These are phyloP conservation scores for Epizoanthus illoricatus DNA, from an alignment of 92 coral and sea anemone genomes.

Conservation along the genomic window DNA sequence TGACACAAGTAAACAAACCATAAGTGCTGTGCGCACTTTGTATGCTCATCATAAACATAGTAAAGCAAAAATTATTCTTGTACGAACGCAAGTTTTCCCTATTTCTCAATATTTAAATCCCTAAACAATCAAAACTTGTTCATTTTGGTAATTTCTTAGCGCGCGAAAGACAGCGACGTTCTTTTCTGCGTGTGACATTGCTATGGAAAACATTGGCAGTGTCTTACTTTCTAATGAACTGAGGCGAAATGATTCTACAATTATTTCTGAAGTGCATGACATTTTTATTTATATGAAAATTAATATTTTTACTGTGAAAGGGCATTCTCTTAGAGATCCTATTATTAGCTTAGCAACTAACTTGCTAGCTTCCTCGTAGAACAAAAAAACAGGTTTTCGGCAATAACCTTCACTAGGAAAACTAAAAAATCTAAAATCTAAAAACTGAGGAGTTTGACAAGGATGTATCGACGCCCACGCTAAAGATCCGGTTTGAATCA, in stretches of 20 bases:
- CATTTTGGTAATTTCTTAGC: conserved; percentile 17
- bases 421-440: neutral
- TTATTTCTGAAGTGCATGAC: conserved; percentile 1
- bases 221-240: conserved; percentile 18
- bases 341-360: conserved; percentile 23
- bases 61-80: neutral
- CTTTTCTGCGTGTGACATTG: neutral
- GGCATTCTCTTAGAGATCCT: conserved; percentile 14
- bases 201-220: neutral
- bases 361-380: neutral
- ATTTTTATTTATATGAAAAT: conserved; percentile 15
- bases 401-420: neutral
- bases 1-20: conserved; percentile 24
- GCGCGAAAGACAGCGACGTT: neutral
- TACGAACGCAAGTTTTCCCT: neutral
- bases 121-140: conserved; percentile 1
- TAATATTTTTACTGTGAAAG: conserved; percentile 30
- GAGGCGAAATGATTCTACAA: conserved; percentile 4
- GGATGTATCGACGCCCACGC: conserved; percentile 31
- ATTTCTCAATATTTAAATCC: neutral
- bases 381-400: neutral
- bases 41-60: neutral
- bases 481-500: conserved; percentile 24
- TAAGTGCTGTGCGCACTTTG: conserved; percentile 11
- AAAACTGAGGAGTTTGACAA: neutral